Evolutionary conservation across 2,888 invertebrate species (phyloP).

Genomic region (Zaprionus lineosus): DNA sequence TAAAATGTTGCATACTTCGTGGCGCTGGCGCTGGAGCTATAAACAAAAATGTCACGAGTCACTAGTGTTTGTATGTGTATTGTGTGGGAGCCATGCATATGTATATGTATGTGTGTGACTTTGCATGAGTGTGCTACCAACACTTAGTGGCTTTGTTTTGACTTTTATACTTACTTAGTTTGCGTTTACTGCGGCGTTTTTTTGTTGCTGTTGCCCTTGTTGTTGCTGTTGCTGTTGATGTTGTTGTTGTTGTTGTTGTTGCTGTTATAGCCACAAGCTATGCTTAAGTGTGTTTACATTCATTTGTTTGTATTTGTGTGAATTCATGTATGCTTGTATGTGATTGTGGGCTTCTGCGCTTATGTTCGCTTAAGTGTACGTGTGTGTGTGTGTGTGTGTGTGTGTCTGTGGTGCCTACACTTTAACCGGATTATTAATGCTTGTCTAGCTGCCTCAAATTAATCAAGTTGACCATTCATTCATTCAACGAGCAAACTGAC

Average conservation of each 20-base stretch:
- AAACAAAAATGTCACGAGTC: conserved; percentile 47
- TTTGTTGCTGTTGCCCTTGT: conserved; percentile 33
- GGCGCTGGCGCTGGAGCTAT: conserved; percentile 55
- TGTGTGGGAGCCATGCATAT: too few species aligned
- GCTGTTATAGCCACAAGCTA: conserved; percentile 65
- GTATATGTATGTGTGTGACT: conserved; percentile 17
- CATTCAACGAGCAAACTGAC: conserved; percentile 61
- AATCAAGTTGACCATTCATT: conserved; percentile 79
- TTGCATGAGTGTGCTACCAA: conserved; percentile 48
- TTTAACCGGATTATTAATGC: conserved; percentile 78
- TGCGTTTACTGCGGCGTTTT: conserved; percentile 67
- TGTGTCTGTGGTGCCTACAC: conserved; percentile 56
- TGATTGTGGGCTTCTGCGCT: too few species aligned
- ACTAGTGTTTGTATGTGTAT: background rate
- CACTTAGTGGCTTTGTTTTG: conserved; percentile 77
- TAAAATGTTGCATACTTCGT: conserved; percentile 67
- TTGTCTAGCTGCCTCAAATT: conserved; percentile 77
- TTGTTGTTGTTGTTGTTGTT: conserved; percentile 38
- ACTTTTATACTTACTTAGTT: conserved; percentile 78
- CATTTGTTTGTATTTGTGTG: conserved; percentile 24
- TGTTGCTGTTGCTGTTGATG: conserved; percentile 24
- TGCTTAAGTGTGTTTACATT: conserved; percentile 74
- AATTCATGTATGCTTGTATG: too few species aligned
- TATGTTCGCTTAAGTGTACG: too few species aligned
- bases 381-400: conserved; percentile 6